Evolutionary conservation across 2,113 vertebrate species (phyloP), one percentile per base, ranked within the genome.

Genomic region (Antigone vipio): DNA sequence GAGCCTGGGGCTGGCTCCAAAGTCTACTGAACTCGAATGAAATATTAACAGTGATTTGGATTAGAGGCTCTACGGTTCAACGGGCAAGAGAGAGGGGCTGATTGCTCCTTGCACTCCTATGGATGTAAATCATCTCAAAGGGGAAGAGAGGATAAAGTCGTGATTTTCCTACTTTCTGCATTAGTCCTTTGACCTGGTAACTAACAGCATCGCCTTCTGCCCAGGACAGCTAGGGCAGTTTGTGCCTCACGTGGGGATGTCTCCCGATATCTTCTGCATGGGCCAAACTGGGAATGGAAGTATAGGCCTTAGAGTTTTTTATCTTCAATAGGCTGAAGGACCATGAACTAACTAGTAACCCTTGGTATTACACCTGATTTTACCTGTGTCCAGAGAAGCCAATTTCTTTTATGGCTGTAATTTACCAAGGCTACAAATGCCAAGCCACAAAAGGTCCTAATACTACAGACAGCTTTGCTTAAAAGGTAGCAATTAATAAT

Each of bases 1-100:
- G 94, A 95, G 95, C 93, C 95, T 85, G 95, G n/a, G 94, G 93
- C 95, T 96, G 84, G 62, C 92, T 96, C 80, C 77, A 88, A 93
- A 94, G 85, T 85, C 92, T 82, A 32, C 81, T 94, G 89, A 95
- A 85, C 69, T 91, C 1, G 0, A 91, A 89, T 94, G 74, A 94
- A 91, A 96, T 96, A 89, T 87, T 92, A 95, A 68, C 77, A 84
- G 87, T 85, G 91, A 93, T 93, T 95, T 94, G 92, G 89, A 96
- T 96, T 96, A 96, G 81, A 79, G 0, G 5, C 74, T 95, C 32
- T 85, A 45, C 0, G 4, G 69, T 89, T 95, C 56, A 38, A 93
- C 74, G 87, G 67, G 66, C 77, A 81, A 85, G 71, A 95, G 79
- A 88, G 69, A 89, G 58, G 40, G 49, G 58, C 77, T 95, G 87